These are phyloP conservation scores for Poecile montanus DNA, from an alignment of 2,797 vertebrate species.

Conservation along the genomic window DNA sequence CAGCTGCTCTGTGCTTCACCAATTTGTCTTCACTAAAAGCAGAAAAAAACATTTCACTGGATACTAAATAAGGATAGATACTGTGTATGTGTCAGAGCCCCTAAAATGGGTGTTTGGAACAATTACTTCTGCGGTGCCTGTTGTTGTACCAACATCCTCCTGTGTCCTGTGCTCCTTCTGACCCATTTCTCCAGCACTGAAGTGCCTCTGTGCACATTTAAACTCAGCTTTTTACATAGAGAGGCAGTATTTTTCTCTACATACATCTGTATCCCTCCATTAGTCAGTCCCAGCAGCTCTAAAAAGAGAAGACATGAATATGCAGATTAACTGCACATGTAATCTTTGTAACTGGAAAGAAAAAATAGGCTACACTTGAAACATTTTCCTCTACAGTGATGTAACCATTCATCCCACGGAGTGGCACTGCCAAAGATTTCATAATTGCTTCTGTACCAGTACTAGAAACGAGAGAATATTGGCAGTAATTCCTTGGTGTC, in stretches of 20 bases:
- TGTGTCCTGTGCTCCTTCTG: background rate
- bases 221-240: background rate
- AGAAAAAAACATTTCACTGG: background rate
- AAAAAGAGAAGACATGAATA: background rate
- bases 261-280: background rate
- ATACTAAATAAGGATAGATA: background rate
- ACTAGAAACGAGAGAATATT: background rate
- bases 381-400: background rate
- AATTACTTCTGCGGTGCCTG: background rate
- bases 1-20: background rate
- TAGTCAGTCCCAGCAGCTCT: background rate
- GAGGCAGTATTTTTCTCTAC: background rate
- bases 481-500: background rate
- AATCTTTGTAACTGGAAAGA: background rate
- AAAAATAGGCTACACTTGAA: background rate
- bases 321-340: background rate
- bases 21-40: background rate
- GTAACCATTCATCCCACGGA: background rate
- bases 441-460: background rate
- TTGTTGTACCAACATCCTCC: background rate
- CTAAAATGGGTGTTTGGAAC: background rate
- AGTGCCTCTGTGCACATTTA: background rate
- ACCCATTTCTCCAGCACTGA: background rate
- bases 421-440: background rate
- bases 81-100: background rate